A percentile compares a stretch with the other conserved stretches of the same genome.
These are phyloP conservation scores for Enteromius fasciolatus DNA, from an alignment of 2,797 vertebrate genomes.

Conservation along the genomic window DNA sequence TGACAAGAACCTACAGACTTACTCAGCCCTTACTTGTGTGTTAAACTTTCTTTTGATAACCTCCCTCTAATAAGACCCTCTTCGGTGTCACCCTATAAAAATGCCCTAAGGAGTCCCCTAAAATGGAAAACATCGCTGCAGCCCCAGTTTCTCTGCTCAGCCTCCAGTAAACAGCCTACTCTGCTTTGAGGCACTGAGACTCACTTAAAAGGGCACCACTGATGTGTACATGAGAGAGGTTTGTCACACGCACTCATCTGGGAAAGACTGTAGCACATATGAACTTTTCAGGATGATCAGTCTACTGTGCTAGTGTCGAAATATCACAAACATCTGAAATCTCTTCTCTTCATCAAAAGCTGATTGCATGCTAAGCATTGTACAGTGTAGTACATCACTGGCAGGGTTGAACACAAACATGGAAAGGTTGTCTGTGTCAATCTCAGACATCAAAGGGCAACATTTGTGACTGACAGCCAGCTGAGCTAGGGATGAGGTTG, in stretches of 20 bases:
- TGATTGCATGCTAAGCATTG: slow-evolving; percentile 2
- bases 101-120: slow-evolving; percentile 38
- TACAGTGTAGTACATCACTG: neutral
- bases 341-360: neutral
- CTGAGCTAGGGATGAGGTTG: slow-evolving; percentile 42
- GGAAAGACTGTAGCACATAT: slow-evolving; percentile 23
- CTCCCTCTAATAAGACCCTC: slow-evolving; percentile 29
- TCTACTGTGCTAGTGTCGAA: neutral
- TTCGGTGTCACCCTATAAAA: slow-evolving; percentile 39
- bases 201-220: slow-evolving; percentile 38
- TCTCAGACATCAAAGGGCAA: slow-evolving; percentile 55
- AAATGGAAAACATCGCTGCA: slow-evolving; percentile 35
- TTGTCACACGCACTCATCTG: slow-evolving; percentile 14
- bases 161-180: slow-evolving; percentile 20
- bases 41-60: slow-evolving; percentile 45
- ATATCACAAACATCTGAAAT: slow-evolving; percentile 9
- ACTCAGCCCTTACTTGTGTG: slow-evolving; percentile 10
- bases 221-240: slow-evolving; percentile 11
- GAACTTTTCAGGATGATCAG: slow-evolving; percentile 16
- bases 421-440: slow-evolving; percentile 37
- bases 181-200: slow-evolving; percentile 16
- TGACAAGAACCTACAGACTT: slow-evolving; percentile 29
- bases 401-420: slow-evolving; percentile 12
- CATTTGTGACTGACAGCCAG: slow-evolving; percentile 44
- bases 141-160: slow-evolving; percentile 28